Evolutionary conservation across 1,140 invertebrate genomes (phyloP).

Genomic region (Oreohelix idahoensis): DNA sequence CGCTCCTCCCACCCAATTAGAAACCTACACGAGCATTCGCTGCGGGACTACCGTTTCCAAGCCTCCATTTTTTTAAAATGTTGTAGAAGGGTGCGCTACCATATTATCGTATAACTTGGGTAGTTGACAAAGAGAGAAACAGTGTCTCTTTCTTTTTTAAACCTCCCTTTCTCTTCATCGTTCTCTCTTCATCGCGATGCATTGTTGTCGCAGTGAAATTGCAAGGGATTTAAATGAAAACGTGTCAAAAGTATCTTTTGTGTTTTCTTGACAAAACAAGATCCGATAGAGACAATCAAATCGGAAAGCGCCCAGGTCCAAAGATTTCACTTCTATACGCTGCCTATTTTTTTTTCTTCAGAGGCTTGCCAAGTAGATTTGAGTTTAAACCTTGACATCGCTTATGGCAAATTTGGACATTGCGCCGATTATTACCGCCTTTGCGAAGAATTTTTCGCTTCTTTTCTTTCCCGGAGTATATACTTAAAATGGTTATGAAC

Average conservation of each 20-base stretch:
- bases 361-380: neutral
- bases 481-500: too few species aligned
- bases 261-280: neutral
- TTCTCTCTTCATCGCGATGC: neutral
- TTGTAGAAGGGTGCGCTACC: neutral
- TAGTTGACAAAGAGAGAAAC: neutral
- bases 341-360: neutral
- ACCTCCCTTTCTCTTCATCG: neutral
- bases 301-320: neutral
- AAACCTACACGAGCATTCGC: slow-evolving; percentile 37
- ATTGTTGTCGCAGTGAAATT: neutral
- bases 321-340: neutral
- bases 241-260: slow-evolving; percentile 27
- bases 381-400: neutral
- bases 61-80: neutral
- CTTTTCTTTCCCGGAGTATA: too few species aligned
- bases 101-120: neutral
- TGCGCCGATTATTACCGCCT: neutral
- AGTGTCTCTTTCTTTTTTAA: neutral
- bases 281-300: neutral
- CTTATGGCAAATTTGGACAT: neutral
- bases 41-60: slow-evolving; percentile 20
- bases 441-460: too few species aligned
- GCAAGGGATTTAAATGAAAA: slow-evolving; percentile 27
- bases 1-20: slow-evolving; percentile 42